phyloP scores from a whole-genome alignment of 2,113 vertebrate species.

The Halcyon senegalensis region DNA sequence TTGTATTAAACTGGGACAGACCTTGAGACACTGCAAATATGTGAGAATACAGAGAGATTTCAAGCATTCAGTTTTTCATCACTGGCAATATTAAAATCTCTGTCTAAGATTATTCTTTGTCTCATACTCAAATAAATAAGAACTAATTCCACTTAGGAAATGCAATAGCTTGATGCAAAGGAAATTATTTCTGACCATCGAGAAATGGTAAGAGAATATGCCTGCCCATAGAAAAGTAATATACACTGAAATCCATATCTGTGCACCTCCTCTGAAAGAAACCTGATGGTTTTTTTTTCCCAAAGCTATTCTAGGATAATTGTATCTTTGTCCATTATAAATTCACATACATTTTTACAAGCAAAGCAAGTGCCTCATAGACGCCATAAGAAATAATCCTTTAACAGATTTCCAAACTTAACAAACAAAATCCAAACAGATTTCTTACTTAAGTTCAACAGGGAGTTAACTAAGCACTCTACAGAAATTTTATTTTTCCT shows the following conservation, averaged over 20 bases:
- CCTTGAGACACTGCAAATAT: neutral
- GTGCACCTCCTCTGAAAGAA: neutral
- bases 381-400: constrained; percentile 17
- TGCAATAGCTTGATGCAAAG: neutral
- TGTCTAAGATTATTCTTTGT: neutral
- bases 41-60: neutral
- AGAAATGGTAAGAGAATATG: neutral
- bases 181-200: neutral
- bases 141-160: neutral
- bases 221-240: neutral
- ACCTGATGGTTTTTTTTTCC: neutral
- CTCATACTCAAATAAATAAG: neutral
- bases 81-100: constrained; percentile 1
- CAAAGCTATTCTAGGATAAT: constrained; percentile 35
- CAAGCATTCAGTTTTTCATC: neutral
- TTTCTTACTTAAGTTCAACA: constrained; percentile 3
- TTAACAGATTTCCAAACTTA: constrained; percentile 8
- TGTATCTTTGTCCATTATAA: constrained; percentile 33
- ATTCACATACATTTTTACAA: constrained; percentile 38
- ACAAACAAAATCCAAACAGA: neutral
- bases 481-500: constrained; percentile 39
- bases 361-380: constrained; percentile 3
- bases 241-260: neutral
- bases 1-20: neutral
- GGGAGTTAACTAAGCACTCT: constrained; percentile 20